Conservation (phyloP, 2,888 invertebrate genomes). For the Harpalus rubripes region DNA sequence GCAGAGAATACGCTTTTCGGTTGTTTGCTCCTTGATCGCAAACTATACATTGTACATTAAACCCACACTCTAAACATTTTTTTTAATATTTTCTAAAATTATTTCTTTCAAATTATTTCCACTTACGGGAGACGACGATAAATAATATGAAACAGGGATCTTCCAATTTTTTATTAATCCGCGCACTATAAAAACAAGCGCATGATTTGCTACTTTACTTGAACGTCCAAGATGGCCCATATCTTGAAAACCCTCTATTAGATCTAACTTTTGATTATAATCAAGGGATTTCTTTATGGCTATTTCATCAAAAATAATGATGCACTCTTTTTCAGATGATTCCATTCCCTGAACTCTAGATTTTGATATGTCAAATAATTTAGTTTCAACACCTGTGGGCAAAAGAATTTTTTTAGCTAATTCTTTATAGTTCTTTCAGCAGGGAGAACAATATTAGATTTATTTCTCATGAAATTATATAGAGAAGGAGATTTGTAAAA, state of each 20-base stretch:
- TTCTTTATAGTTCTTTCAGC: too few species aligned
- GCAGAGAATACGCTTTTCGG: slow-evolving; percentile 61
- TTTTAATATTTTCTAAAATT: slow-evolving; percentile 10
- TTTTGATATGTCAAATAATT: not conserved
- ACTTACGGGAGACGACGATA: not conserved
- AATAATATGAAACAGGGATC: not conserved
- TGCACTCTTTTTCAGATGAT: too few species aligned
- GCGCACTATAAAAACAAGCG: not conserved
- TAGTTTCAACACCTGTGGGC: not conserved
- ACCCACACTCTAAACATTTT: not conserved
- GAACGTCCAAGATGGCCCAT: not conserved
- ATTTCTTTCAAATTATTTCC: not conserved
- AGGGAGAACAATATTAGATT: too few species aligned
- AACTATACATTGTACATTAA: not conserved
- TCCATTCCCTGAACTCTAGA: not conserved
- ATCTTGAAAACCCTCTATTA: slow-evolving; percentile 11
- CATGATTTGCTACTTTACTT: not conserved
- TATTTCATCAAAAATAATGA: not conserved
- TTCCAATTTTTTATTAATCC: not conserved
- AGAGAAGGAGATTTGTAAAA: too few species aligned
- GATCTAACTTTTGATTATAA: slow-evolving; percentile 1
- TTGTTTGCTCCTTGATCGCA: slow-evolving; percentile 66
- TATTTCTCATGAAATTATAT: too few species aligned
- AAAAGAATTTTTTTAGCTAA: not conserved
- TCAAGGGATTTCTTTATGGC: slow-evolving; percentile 3